phyloP scores from a whole-genome alignment of 2,888 invertebrate genomes.

The Dicycla oo region DNA sequence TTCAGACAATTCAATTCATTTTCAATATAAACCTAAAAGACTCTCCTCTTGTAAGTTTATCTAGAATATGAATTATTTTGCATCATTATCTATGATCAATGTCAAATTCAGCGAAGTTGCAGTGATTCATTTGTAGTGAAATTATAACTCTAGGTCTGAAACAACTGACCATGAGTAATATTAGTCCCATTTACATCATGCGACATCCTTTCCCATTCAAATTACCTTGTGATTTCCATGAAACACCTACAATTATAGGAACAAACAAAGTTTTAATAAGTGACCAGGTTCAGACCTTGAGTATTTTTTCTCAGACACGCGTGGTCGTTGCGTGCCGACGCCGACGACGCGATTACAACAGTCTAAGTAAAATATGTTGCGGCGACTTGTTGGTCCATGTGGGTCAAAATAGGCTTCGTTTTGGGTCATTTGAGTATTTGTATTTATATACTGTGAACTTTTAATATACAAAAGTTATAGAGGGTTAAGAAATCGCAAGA shows the following conservation, averaged over 20 bases:
- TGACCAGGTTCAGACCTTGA: slow-evolving; percentile 62
- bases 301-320: slow-evolving; percentile 57
- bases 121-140: not conserved
- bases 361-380: slow-evolving; percentile 57
- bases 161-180: slow-evolving; percentile 26
- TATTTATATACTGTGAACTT: slow-evolving; percentile 27
- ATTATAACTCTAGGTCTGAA: not conserved
- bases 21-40: too few relatives aligned
- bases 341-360: slow-evolving; percentile 50
- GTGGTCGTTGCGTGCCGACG: slow-evolving; percentile 66
- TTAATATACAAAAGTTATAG: not conserved
- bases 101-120: not conserved
- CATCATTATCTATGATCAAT: not conserved
- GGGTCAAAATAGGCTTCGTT: slow-evolving; percentile 15
- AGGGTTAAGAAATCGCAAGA: slow-evolving; percentile 3
- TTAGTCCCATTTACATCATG: slow-evolving; percentile 24
- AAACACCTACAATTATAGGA: slow-evolving; percentile 54
- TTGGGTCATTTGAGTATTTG: slow-evolving; percentile 33
- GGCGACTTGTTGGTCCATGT: slow-evolving; percentile 50
- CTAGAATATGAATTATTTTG: not conserved
- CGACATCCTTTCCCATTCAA: slow-evolving; percentile 23
- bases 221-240: slow-evolving; percentile 42
- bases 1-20: too few relatives aligned
- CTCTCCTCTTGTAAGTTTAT: not conserved
- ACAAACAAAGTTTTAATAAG: slow-evolving; percentile 53